Evolutionary conservation across 2,113 vertebrate genomes (phyloP), one percentile per base, ranked within the genome.

Genomic region (Oreotrochilus melanogaster): DNA sequence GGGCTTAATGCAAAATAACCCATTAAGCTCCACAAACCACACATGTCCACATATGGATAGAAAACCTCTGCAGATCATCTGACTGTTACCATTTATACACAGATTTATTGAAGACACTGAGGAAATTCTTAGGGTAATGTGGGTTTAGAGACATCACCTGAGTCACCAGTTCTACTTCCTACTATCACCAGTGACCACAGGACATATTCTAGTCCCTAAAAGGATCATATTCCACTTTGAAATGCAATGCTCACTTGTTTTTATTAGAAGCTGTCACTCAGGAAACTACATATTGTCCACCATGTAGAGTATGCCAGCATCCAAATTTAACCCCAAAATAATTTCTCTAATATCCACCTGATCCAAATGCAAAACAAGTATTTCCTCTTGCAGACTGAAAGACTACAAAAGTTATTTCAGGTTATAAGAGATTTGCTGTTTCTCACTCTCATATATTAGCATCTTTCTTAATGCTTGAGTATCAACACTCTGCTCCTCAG

Each of bases 401-500:
- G 78, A 71, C 24, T 10, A 50, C 23, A 35, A 22, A 82, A 66
- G 24, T 13, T 70, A 22, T 45, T 87, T 84, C 54, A 64, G 88
- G 35, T 66, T 33, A 42, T 1, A 61, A 1, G 14, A 81, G n/a
- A 58, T 22, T 6, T 3, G 7, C 3, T 88, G 4, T 21, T 80
- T 78, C 39, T 88, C 18, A 35, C 7, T 64, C 61, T 17, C 42
- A 13, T 47, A 47, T 11, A n/a, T 35, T 15, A 51, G 18, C 30
- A 83, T 50, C 18, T 43, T 67, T 43, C 37, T 70, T 64, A 39
- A 39, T 22, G 19, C n/a, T 45, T 57, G 14, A 51, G 47, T 75
- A 1, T 0, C 14, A 33, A 54, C 11, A 43, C 30, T 57, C 50
- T 14, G 27, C n/a, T 50, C 51, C 58, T 48, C 3, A 0, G 42